Evolutionary conservation across 37 sponge, comb jelly and placozoan genomes (phyloP).

Genomic region (Theonella swinhoei): DNA sequence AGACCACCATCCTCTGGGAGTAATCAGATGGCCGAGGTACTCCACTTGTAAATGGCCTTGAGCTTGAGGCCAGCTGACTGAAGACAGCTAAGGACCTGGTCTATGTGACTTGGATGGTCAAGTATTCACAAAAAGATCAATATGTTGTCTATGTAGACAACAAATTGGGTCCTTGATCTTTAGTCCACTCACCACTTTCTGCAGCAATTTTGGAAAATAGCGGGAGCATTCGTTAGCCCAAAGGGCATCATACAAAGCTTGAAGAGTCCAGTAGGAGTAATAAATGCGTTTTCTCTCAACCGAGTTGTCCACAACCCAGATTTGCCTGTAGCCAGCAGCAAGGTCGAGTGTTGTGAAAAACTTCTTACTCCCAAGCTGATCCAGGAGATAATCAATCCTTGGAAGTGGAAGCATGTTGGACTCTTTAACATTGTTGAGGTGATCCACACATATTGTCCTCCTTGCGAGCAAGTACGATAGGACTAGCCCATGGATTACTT

Average conservation of each 20-base stretch:
- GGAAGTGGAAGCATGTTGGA: slow-evolving; percentile 1
- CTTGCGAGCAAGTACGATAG: not conserved
- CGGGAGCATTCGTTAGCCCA: not conserved
- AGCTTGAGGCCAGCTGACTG: no score
- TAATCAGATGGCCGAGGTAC: slow-evolving; percentile 12
- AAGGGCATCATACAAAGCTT: not conserved
- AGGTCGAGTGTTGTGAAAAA: slow-evolving; percentile 3
- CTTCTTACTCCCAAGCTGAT: not conserved
- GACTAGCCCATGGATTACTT: slow-evolving; percentile 18
- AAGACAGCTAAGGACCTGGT: not conserved
- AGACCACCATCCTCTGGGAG: not conserved
- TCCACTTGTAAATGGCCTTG: no score
- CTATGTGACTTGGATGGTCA: not conserved
- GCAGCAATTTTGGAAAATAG: not conserved
- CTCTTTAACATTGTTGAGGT: not conserved
- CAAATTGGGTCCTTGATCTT: not conserved
- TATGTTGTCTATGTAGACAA: slow-evolving; percentile 6
- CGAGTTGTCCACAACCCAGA: not conserved
- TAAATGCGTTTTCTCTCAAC: not conserved
- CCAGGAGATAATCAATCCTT: not conserved
- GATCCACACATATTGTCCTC: not conserved
- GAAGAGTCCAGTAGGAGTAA: not conserved
- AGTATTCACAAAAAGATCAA: not conserved
- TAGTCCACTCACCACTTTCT: not conserved
- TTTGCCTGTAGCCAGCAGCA: not conserved